Conservation (phyloP, 35 echinoderm and acorn worm genomes). For the Lytechinus variegatus region DNA sequence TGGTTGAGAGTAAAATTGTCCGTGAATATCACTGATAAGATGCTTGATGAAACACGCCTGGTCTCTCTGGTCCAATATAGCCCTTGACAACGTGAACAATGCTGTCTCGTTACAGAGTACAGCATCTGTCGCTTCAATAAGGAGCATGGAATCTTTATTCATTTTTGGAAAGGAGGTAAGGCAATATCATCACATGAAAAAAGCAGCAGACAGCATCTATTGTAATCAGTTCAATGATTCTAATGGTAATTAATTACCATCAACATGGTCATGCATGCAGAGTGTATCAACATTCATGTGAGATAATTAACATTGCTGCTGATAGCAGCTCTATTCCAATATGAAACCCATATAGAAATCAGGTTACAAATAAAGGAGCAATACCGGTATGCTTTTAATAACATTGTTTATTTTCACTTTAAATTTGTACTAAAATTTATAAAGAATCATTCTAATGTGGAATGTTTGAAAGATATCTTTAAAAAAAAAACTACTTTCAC, state of each 20-base stretch:
- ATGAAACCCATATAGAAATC: too few relatives aligned
- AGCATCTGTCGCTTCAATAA: slow-evolving; percentile 32
- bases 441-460: too few relatives aligned
- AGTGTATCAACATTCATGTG: neutral
- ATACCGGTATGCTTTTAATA: too few relatives aligned
- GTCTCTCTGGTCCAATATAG: neutral
- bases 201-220: neutral
- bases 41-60: too few relatives aligned
- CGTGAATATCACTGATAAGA: too few relatives aligned
- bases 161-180: neutral
- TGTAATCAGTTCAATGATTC: neutral
- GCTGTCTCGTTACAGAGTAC: neutral
- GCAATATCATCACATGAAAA: neutral
- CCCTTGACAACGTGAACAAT: neutral
- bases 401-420: too few relatives aligned
- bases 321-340: too few relatives aligned
- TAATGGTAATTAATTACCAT: neutral
- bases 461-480: too few relatives aligned
- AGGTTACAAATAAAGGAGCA: too few relatives aligned
- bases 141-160: neutral
- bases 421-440: too few relatives aligned
- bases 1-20: too few relatives aligned
- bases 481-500: neutral
- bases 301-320: neutral
- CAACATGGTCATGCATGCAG: neutral